These are phyloP conservation scores for Octopus bimaculoides DNA, from an alignment of 1,140 invertebrate species.

Conservation along the genomic window DNA sequence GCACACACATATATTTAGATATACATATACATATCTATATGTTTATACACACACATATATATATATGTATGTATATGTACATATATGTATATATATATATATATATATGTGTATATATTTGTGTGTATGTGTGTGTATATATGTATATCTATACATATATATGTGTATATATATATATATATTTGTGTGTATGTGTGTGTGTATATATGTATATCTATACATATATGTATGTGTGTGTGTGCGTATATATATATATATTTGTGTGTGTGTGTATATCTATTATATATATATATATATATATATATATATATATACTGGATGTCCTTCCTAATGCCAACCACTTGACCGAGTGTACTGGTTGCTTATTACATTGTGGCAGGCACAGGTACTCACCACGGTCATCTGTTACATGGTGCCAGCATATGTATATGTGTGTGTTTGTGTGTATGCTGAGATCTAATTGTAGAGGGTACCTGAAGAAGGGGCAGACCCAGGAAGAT, in stretches of 20 bases:
- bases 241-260: neutral
- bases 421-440: too few relatives aligned
- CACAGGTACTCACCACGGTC: too few relatives aligned
- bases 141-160: neutral
- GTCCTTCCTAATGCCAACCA: too few relatives aligned
- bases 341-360: too few relatives aligned
- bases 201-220: neutral
- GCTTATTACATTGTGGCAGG: too few relatives aligned
- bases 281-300: constrained; percentile 4
- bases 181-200: neutral
- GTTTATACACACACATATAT: neutral
- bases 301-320: constrained; percentile 1
- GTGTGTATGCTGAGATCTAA: too few relatives aligned
- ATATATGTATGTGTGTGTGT: neutral
- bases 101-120: neutral
- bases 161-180: neutral
- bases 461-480: too few relatives aligned
- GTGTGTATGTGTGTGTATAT: neutral
- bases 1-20: neutral
- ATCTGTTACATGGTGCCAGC: too few relatives aligned
- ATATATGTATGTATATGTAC: neutral
- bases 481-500: too few relatives aligned
- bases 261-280: neutral
- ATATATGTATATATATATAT: neutral
- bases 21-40: neutral